A percentile compares a stretch with the other conserved stretches of the same genome.
phyloP scores from a whole-genome alignment of 2,888 invertebrate genomes.

The Ypsolopha scabrella region DNA sequence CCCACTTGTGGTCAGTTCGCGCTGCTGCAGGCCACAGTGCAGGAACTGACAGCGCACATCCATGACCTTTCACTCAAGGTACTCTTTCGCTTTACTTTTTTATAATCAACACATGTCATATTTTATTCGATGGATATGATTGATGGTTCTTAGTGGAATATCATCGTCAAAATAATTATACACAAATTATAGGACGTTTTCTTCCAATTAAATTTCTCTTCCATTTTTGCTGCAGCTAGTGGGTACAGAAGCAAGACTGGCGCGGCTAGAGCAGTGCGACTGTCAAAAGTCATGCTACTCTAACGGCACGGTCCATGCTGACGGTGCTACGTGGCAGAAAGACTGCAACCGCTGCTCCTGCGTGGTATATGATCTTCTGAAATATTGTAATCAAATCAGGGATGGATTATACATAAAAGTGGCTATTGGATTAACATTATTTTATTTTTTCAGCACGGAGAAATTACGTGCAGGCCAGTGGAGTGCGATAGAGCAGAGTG shows the following conservation, averaged over 20 bases:
- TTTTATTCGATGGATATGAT: conserved; percentile 7
- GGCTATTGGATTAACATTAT: neutral
- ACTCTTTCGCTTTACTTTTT: conserved; percentile 13
- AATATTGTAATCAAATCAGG: no score
- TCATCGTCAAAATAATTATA: no score
- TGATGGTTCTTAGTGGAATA: no score
- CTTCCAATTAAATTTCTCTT: conserved; percentile 7
- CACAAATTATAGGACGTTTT: no score
- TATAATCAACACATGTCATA: neutral
- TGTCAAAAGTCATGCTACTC: conserved; percentile 89
- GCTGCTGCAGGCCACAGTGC: conserved; percentile 84
- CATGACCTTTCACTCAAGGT: conserved; percentile 88
- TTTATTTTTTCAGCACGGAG: conserved; percentile 75
- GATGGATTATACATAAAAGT: no score
- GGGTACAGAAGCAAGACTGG: conserved; percentile 82
- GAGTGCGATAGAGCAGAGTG: conserved; percentile 84
- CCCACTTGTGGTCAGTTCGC: conserved; percentile 93
- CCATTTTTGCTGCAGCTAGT: conserved; percentile 74
- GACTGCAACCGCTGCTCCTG: conserved; percentile 91
- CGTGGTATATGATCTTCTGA: conserved; percentile 71
- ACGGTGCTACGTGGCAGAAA: conserved; percentile 87
- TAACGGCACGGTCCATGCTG: conserved; percentile 84
- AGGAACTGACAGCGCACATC: conserved; percentile 83
- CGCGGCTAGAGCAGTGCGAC: conserved; percentile 88
- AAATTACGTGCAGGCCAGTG: conserved; percentile 84